These are phyloP conservation scores for Eurois occulta DNA, from an alignment of 2,888 invertebrate species.

Conservation along the genomic window DNA sequence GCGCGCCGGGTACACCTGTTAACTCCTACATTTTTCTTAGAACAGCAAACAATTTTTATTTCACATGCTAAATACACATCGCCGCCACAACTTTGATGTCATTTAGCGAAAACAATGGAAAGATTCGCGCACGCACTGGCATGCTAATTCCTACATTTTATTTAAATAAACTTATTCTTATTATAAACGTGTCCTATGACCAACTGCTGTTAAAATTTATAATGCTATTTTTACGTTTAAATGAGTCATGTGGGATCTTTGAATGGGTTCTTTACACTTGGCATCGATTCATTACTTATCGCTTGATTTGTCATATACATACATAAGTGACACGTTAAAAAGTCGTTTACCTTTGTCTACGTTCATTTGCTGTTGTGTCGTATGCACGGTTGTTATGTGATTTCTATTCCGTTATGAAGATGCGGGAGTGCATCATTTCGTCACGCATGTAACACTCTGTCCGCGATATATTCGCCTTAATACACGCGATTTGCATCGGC, in stretches of 20 bases:
- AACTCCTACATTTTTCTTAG: slow-evolving; percentile 79
- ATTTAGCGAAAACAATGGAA: slow-evolving; percentile 90
- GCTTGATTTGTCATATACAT: slow-evolving; percentile 66
- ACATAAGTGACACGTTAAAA: slow-evolving; percentile 75
- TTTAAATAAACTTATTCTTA: slow-evolving; percentile 89
- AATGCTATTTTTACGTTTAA: slow-evolving; percentile 87
- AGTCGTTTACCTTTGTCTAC: slow-evolving; percentile 80
- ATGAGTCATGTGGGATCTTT: slow-evolving; percentile 86
- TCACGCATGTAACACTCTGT: slow-evolving; percentile 74
- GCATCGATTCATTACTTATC: slow-evolving; percentile 76
- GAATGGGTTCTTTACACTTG: slow-evolving; percentile 82
- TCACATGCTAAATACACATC: slow-evolving; percentile 86
- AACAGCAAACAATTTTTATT: slow-evolving; percentile 83
- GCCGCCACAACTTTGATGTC: slow-evolving; percentile 89
- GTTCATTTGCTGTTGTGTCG: slow-evolving; percentile 62
- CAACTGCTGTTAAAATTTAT: slow-evolving; percentile 86
- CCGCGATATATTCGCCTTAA: slow-evolving; percentile 80
- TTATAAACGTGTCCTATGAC: slow-evolving; percentile 83
- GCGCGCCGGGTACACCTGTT: slow-evolving; percentile 73
- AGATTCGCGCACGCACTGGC: slow-evolving; percentile 82
- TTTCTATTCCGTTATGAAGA: slow-evolving; percentile 84
- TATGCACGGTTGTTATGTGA: slow-evolving; percentile 77
- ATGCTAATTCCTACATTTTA: slow-evolving; percentile 87
- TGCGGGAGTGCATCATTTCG: slow-evolving; percentile 70
- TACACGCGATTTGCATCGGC: slow-evolving; percentile 84